Base-by-base conservation (phyloP, 1,140 invertebrate genomes). In the Rhynchophorus ferrugineus region DNA sequence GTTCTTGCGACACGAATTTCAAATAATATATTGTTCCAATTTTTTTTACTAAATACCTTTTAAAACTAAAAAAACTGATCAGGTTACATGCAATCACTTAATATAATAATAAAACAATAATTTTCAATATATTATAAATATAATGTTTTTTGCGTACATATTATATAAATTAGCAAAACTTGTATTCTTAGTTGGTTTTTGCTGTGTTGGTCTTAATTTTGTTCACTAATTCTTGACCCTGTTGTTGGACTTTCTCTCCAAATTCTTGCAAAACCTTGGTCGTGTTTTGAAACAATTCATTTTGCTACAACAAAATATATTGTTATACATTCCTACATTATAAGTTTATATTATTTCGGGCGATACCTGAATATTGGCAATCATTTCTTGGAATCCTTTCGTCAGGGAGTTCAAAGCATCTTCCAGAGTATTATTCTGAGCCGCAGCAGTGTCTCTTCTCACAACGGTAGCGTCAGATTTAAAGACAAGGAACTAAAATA, bases 361-460 rank as follows among this genome's bases (percentile, higher is more conserved):
- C n/a, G n/a, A n/a, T n/a, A 62, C 62, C 52, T 62, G 54, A 29
- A 64, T 44, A 35, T 61, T 59, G 2, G 49, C 41, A 0, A 58
- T 44, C 1, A 64, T 49, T n/a, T 64, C 55, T 3, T 64, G 57
- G 3, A 62, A 45, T 16, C 59, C 53, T 7, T 49, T 43, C 45
- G 58, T 61, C 20, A 61, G 41, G 0, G 54, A 56, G 16, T 62
- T 41, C 7, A 64, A 34, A 11, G 55, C 39, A 1, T 59, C 57
- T 35, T 62, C 55, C 17, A 64, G 37, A 2, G 38, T 39, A 14
- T 49, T 45, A 29, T 43, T 54, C 49, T 50, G 34, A n/a, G 42
- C 16, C 19, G 37, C 37, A 18, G 36, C 24, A 2, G 49, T n/a
- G 8, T 61, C 61, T 39, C 59, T 49, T 11, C 45, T 46, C 2